Percentiles rank a stretch among this genome's conserved stretches.
phyloP scores from a whole-genome alignment of 2,888 invertebrate species.

The Prenolepis imparis region DNA sequence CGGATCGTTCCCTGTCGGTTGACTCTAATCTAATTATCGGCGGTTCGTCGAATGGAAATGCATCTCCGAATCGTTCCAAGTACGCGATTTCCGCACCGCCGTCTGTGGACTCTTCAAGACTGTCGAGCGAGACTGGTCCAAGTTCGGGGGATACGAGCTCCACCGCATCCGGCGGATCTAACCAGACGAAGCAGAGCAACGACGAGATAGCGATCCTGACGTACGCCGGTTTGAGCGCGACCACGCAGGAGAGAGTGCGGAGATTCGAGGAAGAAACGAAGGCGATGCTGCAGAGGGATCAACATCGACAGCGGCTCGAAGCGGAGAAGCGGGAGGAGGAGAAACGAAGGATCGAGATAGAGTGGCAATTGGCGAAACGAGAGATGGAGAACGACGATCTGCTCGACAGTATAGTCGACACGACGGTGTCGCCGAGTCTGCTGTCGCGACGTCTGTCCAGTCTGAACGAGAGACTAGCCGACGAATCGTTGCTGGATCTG shows the following conservation, averaged over 20 bases:
- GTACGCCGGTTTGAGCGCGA: conserved; percentile 88
- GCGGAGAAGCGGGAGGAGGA: conserved; percentile 87
- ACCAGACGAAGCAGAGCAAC: conserved; percentile 82
- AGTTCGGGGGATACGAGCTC: conserved; percentile 83
- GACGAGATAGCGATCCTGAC: conserved; percentile 87
- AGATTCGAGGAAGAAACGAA: conserved; percentile 93
- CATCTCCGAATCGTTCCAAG: conserved; percentile 58
- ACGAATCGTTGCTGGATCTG: conserved; percentile 68
- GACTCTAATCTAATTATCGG: conserved; percentile 27
- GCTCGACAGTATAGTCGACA: conserved; percentile 87
- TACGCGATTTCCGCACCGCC: conserved; percentile 59
- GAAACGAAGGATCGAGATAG: conserved; percentile 86
- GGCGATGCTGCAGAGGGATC: conserved; percentile 89
- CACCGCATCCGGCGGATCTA: conserved; percentile 80
- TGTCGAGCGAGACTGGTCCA: conserved; percentile 70
- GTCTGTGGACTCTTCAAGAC: conserved; percentile 66
- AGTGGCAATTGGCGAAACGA: conserved; percentile 87
- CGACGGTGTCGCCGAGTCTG: conserved; percentile 77
- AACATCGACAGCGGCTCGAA: conserved; percentile 82
- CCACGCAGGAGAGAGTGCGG: conserved; percentile 89
- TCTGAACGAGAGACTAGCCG: conserved; percentile 76
- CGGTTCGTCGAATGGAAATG: conserved; percentile 51
- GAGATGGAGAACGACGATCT: conserved; percentile 87
- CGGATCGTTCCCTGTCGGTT: conserved; percentile 64
- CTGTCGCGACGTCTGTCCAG: conserved; percentile 76